Evolutionary conservation across 1,140 invertebrate species (phyloP).

Genomic region (Drosophila bocki): DNA sequence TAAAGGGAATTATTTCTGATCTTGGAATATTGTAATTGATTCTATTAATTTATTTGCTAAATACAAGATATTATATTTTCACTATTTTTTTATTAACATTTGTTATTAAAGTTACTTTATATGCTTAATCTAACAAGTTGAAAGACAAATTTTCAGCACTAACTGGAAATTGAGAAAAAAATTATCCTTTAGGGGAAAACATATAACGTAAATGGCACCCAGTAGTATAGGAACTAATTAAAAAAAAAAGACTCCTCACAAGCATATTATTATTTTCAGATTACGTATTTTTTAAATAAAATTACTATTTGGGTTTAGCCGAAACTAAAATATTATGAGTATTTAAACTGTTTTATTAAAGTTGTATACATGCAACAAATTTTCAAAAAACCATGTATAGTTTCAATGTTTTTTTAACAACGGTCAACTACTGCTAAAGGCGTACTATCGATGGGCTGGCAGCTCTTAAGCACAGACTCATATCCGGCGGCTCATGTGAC

Average conservation of each 20-base stretch:
- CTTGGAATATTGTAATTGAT: neutral
- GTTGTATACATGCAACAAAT: neutral
- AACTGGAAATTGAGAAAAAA: neutral
- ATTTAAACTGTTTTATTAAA: neutral
- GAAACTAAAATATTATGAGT: neutral
- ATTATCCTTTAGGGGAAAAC: neutral
- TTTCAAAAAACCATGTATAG: neutral
- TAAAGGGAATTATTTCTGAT: neutral
- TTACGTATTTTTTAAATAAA: no score
- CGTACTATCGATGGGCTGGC: no score
- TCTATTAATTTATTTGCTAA: neutral
- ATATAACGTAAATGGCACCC: neutral
- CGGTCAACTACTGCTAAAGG: neutral
- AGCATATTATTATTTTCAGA: neutral
- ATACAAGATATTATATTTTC: no score
- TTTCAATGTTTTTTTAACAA: neutral
- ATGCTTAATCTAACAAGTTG: neutral
- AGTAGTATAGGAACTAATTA: neutral
- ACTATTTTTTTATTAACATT: neutral
- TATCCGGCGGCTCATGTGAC: constrained; percentile 15
- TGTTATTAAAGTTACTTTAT: neutral
- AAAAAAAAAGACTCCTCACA: neutral
- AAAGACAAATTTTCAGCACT: neutral
- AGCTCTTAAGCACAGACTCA: constrained; percentile 11
- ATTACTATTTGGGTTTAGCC: no score